Evolutionary conservation across 2,888 invertebrate genomes (phyloP).

Genomic region (Gymnosoma rotundatum): DNA sequence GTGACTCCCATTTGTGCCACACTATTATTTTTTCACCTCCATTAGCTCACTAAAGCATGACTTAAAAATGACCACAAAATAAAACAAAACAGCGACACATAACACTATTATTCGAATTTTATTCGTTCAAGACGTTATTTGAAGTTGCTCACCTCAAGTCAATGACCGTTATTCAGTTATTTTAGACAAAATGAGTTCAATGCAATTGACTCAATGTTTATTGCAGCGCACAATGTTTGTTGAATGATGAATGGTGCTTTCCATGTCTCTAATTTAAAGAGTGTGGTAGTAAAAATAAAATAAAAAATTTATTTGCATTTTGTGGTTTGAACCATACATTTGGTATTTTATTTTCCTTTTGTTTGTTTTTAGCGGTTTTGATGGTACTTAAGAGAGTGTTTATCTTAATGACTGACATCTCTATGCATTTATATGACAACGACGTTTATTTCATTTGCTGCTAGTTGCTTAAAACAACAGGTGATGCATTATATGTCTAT

Average conservation of each 20-base stretch:
- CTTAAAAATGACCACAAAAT: conserved; percentile 35
- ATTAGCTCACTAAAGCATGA: conserved; percentile 52
- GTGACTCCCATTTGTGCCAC: conserved; percentile 1
- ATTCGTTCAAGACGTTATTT: conserved; percentile 23
- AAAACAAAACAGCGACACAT: conserved; percentile 29
- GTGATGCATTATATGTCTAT: conserved; percentile 23
- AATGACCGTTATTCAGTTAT: conserved; percentile 58
- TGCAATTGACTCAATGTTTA: conserved; percentile 45
- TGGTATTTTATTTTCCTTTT: conserved; percentile 30
- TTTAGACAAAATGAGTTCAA: conserved; percentile 59
- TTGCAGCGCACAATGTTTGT: conserved; percentile 3
- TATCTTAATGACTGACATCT: conserved; percentile 63
- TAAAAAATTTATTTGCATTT: conserved; percentile 21
- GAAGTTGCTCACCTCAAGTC: conserved; percentile 52
- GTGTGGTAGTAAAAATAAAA: conserved; percentile 23
- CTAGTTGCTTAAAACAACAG: conserved; percentile 40
- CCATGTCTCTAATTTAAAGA: conserved; percentile 1
- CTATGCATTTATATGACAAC: conserved; percentile 34
- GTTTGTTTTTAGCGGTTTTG: conserved; percentile 59
- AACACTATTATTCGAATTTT: conserved; percentile 50
- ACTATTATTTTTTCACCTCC: conserved; percentile 10
- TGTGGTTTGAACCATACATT: conserved; percentile 22
- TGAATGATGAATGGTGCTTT: background rate
- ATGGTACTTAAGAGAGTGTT: conserved; percentile 51
- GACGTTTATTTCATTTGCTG: background rate